Percentiles rank a stretch among this genome's conserved stretches.
Conservation (phyloP, 2,113 vertebrate genomes). For the Microcebus ravelobensis region DNA sequence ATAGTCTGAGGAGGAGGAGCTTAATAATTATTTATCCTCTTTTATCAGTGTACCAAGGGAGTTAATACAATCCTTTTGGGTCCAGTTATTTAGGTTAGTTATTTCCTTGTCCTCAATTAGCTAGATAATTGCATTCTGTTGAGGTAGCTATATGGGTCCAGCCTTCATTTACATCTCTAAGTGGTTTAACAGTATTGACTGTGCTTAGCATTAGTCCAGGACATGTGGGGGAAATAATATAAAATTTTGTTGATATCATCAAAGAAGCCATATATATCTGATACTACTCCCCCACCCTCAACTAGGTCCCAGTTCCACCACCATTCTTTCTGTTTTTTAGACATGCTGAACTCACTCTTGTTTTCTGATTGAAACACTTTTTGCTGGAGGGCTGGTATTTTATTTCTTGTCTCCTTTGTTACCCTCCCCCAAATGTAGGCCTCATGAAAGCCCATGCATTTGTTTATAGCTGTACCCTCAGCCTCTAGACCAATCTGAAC, state of each 20-base stretch:
- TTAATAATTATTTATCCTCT: background rate
- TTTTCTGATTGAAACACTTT: background rate
- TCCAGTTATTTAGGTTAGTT: slow-evolving; percentile 35
- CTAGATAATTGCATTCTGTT: background rate
- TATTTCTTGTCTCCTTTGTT: background rate
- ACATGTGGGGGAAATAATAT: background rate
- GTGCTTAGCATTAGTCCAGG: background rate
- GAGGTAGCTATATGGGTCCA: background rate
- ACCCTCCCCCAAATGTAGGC: background rate
- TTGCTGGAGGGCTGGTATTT: background rate
- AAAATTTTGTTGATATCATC: background rate
- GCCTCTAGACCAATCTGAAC: background rate
- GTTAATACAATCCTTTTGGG: background rate
- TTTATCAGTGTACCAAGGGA: slow-evolving; percentile 2
- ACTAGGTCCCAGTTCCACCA: too few species aligned
- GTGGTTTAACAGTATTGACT: background rate
- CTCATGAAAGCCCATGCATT: background rate
- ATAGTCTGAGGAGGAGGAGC: background rate
- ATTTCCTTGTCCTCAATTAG: background rate
- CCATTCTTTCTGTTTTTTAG: background rate
- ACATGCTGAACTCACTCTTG: background rate
- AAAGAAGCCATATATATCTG: background rate
- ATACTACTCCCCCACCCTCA: background rate
- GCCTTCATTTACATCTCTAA: background rate
- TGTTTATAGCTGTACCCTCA: background rate